Percentiles rank a stretch among this genome's conserved stretches.
phyloP scores from a whole-genome alignment of 2,888 invertebrate genomes.

The Cheilosia impressa region DNA sequence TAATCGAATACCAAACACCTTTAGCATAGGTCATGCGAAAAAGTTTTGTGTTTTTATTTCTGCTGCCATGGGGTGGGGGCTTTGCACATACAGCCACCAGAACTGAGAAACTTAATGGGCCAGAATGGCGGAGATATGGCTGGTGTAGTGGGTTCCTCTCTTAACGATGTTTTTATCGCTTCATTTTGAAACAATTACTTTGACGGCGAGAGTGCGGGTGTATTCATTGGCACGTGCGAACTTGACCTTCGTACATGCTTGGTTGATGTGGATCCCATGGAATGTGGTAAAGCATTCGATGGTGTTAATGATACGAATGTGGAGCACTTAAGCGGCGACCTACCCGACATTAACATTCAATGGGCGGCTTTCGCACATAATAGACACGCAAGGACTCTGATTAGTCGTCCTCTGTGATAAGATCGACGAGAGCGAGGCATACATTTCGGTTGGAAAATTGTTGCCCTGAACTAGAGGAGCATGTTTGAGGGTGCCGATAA shows the following conservation, averaged over 20 bases:
- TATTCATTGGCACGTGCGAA: conserved; percentile 55
- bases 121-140: conserved; percentile 39
- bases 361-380: conserved; percentile 19
- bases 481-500: too few species aligned
- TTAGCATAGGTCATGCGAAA: conserved; percentile 28
- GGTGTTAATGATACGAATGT: conserved; percentile 38
- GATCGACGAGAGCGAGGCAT: neutral
- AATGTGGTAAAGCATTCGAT: conserved; percentile 24
- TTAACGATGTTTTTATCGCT: conserved; percentile 20
- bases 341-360: conserved; percentile 26
- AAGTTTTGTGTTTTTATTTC: conserved; percentile 43
- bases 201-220: neutral
- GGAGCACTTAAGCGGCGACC: conserved; percentile 33
- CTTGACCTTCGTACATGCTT: conserved; percentile 38
- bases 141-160: conserved; percentile 12
- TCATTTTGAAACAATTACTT: conserved; percentile 22
- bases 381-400: conserved; percentile 27
- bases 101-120: conserved; percentile 43
- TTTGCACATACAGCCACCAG: neutral
- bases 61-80: conserved; percentile 16
- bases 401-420: neutral
- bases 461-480: too few species aligned
- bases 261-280: conserved; percentile 10
- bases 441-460: neutral
- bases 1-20: conserved; percentile 53